These are phyloP conservation scores for Macropodus opercularis DNA, from an alignment of 2,797 vertebrate genomes.

Conservation along the genomic window DNA sequence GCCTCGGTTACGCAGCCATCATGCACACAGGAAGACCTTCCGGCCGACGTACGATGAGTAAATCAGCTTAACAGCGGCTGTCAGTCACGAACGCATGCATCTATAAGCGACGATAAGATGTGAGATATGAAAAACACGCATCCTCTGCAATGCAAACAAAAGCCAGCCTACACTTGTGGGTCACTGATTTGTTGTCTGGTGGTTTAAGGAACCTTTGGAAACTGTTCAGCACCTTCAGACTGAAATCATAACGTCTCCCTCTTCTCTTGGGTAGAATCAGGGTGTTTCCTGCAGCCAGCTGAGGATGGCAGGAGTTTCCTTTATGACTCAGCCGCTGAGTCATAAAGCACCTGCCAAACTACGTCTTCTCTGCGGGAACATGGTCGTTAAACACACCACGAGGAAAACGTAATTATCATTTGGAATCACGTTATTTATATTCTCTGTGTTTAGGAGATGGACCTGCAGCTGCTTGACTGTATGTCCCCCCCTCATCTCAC, in stretches of 20 bases:
- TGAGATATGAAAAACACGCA: no score
- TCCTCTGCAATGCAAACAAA: no score
- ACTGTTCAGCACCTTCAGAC: no score
- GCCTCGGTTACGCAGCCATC: slow-evolving; percentile 22
- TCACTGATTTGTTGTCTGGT: no score
- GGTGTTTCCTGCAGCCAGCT: slow-evolving; percentile 17
- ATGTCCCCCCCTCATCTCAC: slow-evolving; percentile 45
- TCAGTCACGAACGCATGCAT: slow-evolving; percentile 25
- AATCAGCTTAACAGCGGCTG: slow-evolving; percentile 41
- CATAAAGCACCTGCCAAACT: slow-evolving; percentile 18
- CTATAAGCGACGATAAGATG: no score
- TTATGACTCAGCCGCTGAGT: slow-evolving; percentile 51
- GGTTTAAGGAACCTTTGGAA: no score
- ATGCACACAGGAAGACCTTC: slow-evolving; percentile 44
- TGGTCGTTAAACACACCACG: neutral
- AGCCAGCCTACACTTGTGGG: no score
- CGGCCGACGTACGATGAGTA: slow-evolving; percentile 35
- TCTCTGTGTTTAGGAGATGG: no score
- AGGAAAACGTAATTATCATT: neutral
- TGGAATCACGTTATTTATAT: neutral
- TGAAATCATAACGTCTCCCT: neutral
- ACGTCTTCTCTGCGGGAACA: neutral
- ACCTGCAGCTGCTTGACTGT: no score
- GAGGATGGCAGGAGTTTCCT: slow-evolving; percentile 34
- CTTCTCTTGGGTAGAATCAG: neutral